These are phyloP conservation scores for Gavialis gangeticus DNA, from an alignment of 2,113 vertebrate genomes.

Conservation along the genomic window DNA sequence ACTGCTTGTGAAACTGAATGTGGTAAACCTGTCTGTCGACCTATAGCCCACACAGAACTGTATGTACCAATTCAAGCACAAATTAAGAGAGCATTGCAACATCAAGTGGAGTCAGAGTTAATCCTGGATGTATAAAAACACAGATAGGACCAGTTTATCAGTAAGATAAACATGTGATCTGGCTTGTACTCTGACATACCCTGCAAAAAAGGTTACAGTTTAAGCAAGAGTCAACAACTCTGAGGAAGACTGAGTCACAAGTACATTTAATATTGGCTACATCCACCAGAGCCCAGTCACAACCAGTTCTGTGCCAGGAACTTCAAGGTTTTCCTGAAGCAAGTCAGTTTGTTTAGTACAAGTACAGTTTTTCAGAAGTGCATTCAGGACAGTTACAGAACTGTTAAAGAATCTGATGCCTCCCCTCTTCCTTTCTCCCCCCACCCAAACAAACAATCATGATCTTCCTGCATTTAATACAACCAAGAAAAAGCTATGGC, in stretches of 20 bases:
- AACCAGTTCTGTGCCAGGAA: not conserved
- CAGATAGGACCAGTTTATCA: not conserved
- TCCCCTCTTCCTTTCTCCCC: not conserved
- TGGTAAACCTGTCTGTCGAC: not conserved
- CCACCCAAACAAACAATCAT: not conserved
- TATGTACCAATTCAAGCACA: rapidly evolving
- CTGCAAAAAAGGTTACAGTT: slow-evolving; percentile 24
- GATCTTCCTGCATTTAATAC: not conserved
- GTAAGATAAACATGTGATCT: slow-evolving; percentile 25
- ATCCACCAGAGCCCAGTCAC: not conserved
- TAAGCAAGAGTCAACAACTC: not conserved
- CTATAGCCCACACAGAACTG: not conserved
- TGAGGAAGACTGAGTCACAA: slow-evolving; percentile 29
- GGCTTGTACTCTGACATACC: not conserved
- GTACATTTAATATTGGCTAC: not conserved
- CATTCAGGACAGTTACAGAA: not conserved
- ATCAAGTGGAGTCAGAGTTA: not conserved
- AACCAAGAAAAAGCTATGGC: not conserved
- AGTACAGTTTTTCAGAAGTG: slow-evolving; percentile 16
- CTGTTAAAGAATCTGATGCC: not conserved
- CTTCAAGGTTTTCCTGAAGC: not conserved
- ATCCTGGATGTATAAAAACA: not conserved
- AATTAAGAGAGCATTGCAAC: not conserved
- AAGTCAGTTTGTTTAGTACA: slow-evolving; percentile 22
- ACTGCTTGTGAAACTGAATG: not conserved